Evolutionary conservation across 2,797 vertebrate genomes (phyloP).

Genomic region (Perodicticus potto): DNA sequence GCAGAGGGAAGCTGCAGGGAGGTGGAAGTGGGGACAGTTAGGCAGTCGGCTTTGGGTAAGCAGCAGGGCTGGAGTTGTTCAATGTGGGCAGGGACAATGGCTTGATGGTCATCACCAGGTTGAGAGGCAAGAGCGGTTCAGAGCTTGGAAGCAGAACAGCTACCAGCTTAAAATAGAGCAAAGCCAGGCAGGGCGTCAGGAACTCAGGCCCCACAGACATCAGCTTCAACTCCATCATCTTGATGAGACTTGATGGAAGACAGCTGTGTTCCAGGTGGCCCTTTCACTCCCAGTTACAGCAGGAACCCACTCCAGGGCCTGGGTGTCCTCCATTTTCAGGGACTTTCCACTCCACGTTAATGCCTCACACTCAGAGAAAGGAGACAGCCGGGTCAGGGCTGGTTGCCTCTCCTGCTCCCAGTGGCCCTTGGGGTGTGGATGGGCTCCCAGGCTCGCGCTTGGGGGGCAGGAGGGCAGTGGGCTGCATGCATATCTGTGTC

Average conservation of each 20-base stretch:
- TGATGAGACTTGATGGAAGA: too few relatives aligned
- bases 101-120: background rate
- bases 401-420: background rate
- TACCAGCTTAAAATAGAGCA: background rate
- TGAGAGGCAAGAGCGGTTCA: background rate
- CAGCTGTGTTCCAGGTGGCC: background rate
- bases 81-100: background rate
- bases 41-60: background rate
- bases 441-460: background rate
- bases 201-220: background rate
- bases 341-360: background rate
- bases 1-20: background rate
- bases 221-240: background rate
- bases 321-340: background rate
- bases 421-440: background rate
- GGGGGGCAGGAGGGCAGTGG: accelerated
- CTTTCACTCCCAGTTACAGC: background rate
- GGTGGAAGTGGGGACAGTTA: background rate
- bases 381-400: background rate
- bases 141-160: background rate
- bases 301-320: background rate
- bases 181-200: background rate
- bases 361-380: background rate
- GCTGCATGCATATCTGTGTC: background rate
- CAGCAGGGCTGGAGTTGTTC: background rate